A percentile compares a stretch with the other conserved stretches of the same genome.
phyloP scores from a whole-genome alignment of 2,113 vertebrate genomes.

The Leptosomus discolor region DNA sequence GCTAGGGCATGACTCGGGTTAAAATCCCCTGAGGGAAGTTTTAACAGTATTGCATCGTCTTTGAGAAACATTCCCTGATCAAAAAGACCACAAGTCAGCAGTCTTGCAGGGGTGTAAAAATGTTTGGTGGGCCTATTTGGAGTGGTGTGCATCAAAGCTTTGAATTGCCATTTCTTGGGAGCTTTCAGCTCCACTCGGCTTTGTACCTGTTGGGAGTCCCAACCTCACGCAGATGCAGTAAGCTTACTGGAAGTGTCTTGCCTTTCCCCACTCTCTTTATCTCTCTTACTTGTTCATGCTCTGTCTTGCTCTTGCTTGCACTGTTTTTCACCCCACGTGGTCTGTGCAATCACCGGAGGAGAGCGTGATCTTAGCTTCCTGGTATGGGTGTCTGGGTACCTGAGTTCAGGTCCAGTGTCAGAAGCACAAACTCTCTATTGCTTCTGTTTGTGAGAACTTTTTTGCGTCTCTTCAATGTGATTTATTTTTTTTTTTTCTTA shows the following conservation, averaged over 20 bases:
- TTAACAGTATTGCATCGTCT: background rate
- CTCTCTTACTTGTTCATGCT: background rate
- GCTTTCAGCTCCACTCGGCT: background rate
- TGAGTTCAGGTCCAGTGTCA: background rate
- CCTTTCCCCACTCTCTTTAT: no score
- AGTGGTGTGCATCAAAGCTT: background rate
- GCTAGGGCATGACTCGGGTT: background rate
- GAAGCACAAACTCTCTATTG: background rate
- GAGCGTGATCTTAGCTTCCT: background rate
- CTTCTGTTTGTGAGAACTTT: background rate
- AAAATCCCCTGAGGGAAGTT: background rate
- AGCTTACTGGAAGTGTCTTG: background rate
- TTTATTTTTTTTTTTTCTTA: background rate
- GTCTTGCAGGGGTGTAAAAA: background rate
- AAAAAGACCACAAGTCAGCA: background rate
- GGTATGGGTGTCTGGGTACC: background rate
- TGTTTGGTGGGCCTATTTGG: background rate
- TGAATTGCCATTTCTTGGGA: background rate
- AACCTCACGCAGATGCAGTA: background rate
- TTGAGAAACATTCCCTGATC: background rate
- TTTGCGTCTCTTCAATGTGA: background rate
- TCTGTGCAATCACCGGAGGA: background rate
- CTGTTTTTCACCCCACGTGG: rapidly evolving
- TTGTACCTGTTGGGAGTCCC: background rate
- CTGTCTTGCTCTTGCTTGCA: rapidly evolving